These are phyloP conservation scores for Canis aureus DNA, from an alignment of 2,113 vertebrate species.

Conservation along the genomic window DNA sequence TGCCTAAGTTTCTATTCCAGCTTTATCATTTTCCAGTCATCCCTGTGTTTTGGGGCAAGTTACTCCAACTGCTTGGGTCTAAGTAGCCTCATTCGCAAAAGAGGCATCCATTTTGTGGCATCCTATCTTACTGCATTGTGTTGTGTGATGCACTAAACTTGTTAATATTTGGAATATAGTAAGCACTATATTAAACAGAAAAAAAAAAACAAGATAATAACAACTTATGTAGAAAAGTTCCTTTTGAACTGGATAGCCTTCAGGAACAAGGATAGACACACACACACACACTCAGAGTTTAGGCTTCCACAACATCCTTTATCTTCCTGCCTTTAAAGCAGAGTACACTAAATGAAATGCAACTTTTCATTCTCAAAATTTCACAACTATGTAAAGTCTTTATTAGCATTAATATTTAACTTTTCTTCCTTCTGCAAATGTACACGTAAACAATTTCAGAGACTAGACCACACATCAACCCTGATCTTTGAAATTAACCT, in stretches of 20 bases:
- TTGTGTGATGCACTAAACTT: neutral
- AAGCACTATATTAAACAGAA: neutral
- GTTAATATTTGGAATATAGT: neutral
- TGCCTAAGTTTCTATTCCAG: neutral
- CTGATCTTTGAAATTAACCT: neutral
- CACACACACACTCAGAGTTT: neutral
- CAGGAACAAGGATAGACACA: neutral
- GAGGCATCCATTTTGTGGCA: neutral
- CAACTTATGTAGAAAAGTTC: neutral
- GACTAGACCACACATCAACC: neutral
- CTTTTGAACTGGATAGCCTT: neutral
- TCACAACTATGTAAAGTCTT: neutral
- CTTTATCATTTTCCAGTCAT: neutral
- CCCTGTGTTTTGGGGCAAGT: neutral
- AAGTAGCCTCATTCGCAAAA: neutral
- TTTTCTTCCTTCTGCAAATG: neutral
- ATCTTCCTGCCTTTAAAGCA: neutral
- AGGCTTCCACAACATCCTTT: neutral
- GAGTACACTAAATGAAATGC: neutral
- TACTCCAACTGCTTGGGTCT: neutral
- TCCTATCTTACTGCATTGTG: neutral
- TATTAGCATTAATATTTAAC: neutral
- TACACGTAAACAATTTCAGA: neutral
- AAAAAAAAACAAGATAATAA: neutral
- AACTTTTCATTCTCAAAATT: neutral